Evolutionary conservation across 2,888 invertebrate genomes (phyloP).

Genomic region (Platycheirus albimanus): DNA sequence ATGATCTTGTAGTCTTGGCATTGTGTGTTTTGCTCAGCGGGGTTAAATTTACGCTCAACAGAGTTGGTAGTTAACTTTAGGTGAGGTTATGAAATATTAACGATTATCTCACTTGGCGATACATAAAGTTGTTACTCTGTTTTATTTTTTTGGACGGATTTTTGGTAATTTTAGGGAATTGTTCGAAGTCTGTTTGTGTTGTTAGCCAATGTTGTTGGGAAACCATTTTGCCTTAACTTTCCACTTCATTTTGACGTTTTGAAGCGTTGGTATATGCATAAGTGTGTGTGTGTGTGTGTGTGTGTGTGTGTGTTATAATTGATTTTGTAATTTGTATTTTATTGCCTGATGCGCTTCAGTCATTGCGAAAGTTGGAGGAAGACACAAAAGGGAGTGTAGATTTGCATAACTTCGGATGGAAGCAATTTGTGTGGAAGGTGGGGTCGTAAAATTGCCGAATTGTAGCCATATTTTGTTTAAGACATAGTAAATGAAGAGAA

Average conservation of each 20-base stretch:
- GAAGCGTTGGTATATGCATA: background rate
- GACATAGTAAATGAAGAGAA: too few relatives aligned
- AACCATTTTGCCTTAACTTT: constrained; percentile 51
- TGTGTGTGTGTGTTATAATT: constrained; percentile 22
- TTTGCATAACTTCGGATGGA: constrained; percentile 29
- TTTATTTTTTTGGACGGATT: background rate
- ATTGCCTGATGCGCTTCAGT: constrained; percentile 53
- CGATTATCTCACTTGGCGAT: constrained; percentile 41
- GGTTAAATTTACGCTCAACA: constrained; percentile 59
- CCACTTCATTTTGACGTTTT: constrained; percentile 28
- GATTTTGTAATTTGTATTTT: constrained; percentile 56
- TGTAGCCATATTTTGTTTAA: too few relatives aligned
- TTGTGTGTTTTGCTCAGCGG: constrained; percentile 38
- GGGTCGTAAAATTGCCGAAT: background rate
- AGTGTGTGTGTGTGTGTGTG: background rate
- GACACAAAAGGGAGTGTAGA: constrained; percentile 39
- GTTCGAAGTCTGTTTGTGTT: constrained; percentile 45
- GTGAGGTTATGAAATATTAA: constrained; percentile 52
- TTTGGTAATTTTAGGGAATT: constrained; percentile 36
- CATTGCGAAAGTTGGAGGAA: constrained; percentile 56
- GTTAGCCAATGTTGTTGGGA: constrained; percentile 33
- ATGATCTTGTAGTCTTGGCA: constrained; percentile 53
- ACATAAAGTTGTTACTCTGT: constrained; percentile 21
- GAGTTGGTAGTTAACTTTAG: constrained; percentile 18
- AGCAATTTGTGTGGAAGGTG: constrained; percentile 2